Percentiles rank a stretch among this genome's conserved stretches.
Conservation (phyloP, 2,113 vertebrate species). For the Syngnathus floridae region DNA sequence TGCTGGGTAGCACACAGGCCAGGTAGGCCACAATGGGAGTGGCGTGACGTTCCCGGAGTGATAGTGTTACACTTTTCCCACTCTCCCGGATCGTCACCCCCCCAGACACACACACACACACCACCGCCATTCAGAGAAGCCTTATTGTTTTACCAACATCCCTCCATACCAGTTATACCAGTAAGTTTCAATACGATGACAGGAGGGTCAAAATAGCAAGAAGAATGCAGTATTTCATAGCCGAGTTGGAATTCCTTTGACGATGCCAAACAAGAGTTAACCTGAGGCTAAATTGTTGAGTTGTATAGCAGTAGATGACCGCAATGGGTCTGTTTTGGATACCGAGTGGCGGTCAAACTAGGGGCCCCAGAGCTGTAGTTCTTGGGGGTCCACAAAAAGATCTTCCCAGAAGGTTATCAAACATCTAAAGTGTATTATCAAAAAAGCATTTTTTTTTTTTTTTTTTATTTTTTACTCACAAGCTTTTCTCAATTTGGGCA, state of each 20-base stretch:
- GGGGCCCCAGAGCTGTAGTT: background rate
- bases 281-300: background rate
- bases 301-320: background rate
- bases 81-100: conserved; percentile 15
- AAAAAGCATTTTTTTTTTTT: too few relatives aligned
- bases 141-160: conserved; percentile 42
- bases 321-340: background rate
- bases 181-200: background rate
- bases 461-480: too few relatives aligned
- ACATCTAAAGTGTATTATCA: too few relatives aligned
- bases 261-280: background rate
- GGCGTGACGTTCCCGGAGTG: conserved; percentile 45
- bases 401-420: too few relatives aligned
- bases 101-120: background rate
- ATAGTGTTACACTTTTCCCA: conserved; percentile 64
- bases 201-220: background rate
- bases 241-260: background rate
- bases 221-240: background rate
- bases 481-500: too few relatives aligned
- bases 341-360: background rate
- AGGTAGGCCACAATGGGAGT: conserved; percentile 46
- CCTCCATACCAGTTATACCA: conserved; percentile 12
- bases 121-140: background rate
- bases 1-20: conserved; percentile 8
- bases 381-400: background rate